Evolutionary conservation across 92 coral and sea anemone species (phyloP), one percentile per base, ranked within the genome.

Genomic region (Parazoanthus darwini): DNA sequence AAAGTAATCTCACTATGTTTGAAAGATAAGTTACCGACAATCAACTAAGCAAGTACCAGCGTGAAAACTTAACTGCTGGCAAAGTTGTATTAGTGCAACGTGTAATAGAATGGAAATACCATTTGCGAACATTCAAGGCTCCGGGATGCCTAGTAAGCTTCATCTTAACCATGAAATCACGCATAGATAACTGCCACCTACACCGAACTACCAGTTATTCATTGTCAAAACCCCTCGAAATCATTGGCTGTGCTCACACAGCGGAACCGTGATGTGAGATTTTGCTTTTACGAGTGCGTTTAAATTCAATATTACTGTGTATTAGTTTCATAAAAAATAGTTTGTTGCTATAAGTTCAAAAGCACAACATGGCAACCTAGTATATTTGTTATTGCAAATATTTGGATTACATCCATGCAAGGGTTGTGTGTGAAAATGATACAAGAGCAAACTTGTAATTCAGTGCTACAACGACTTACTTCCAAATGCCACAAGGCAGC

Each of bases 191-290:
- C 22, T 82, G 75, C 36, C 74, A 43, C 78, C 77, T 20, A 37
- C 59, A 68, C 59, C 58, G 20, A 43, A 46, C 38, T 16, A 83
- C 86, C 77, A 68, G 86, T n/a, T 48, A 38, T 68, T 25, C 78
- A 83, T 83, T 66, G 63, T 83, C 23, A 4, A 39, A 14, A 38
- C 38, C 63, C 65, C 58, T 8, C 54, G 42, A 7, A 11, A 29
- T 48, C 77, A 70, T 81, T 81, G 85, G 86, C 63, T 43, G 86
- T 25, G 86, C 11, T 33, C 59, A 83, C 77, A 46, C 15, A 68
- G 77, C 86, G 59, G 63, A 42, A 66, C 38, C 25, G 86, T 67
- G 86, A 82, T 11, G 86, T 82, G 51, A 48, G 86, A 42, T 42
- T 82, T 15, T 23, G 15, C 20, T 23, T 43, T 33, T 83, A 68